phyloP scores from a whole-genome alignment of 2,888 invertebrate species.

The Lucinisca nassula region DNA sequence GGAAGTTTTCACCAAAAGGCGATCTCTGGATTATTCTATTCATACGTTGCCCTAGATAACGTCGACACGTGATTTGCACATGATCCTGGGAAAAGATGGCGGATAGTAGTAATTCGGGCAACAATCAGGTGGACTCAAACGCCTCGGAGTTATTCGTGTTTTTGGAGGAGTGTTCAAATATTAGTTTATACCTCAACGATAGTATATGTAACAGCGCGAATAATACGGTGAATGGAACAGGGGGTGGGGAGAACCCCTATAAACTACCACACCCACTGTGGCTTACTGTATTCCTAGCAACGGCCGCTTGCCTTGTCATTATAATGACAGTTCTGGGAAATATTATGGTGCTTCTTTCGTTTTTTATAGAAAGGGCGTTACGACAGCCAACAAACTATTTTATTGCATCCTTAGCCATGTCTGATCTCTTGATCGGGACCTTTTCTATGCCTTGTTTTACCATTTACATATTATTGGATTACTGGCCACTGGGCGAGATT shows the following conservation, averaged over 20 bases:
- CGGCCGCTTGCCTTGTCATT: slow-evolving; percentile 95
- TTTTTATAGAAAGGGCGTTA: slow-evolving; percentile 96
- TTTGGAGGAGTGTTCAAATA: background rate
- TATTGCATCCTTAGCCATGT: slow-evolving; percentile 99
- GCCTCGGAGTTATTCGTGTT: background rate
- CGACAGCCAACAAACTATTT: slow-evolving; percentile 99
- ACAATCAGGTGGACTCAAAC: background rate
- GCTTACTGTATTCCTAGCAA: slow-evolving; percentile 96
- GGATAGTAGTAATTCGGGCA: too few relatives aligned
- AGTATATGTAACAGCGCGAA: slow-evolving; percentile 25
- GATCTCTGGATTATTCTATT: too few relatives aligned
- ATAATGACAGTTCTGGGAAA: slow-evolving; percentile 98
- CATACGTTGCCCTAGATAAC: too few relatives aligned
- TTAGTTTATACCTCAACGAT: background rate
- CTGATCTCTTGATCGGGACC: slow-evolving; percentile 98
- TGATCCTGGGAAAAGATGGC: too few relatives aligned
- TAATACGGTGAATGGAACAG: slow-evolving; percentile 21
- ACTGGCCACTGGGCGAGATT: slow-evolving; percentile 98
- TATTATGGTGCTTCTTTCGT: slow-evolving; percentile 97
- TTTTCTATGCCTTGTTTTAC: slow-evolving; percentile 99
- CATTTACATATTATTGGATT: slow-evolving; percentile 98
- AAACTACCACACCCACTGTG: slow-evolving; percentile 92
- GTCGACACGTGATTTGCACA: too few relatives aligned
- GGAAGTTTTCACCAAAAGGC: too few relatives aligned
- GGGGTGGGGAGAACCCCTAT: background rate